Evolutionary conservation across 2,113 vertebrate species (phyloP).

Genomic region (Misgurnus mizolepis): DNA sequence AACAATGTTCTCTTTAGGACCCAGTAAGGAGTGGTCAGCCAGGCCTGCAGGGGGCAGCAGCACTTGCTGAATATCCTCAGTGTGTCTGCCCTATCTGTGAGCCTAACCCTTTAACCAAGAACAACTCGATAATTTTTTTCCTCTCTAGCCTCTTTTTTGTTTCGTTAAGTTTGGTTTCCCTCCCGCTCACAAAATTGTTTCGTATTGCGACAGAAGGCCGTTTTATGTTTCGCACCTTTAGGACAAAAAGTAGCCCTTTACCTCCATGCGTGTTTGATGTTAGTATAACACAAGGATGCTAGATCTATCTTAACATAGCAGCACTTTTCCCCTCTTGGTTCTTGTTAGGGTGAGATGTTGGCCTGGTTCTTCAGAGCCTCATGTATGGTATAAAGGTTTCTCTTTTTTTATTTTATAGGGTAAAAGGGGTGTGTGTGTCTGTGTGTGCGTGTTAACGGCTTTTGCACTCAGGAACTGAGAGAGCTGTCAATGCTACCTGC

Average conservation of each 20-base stretch:
- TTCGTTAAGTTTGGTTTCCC: slow-evolving; percentile 51
- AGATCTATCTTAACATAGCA: slow-evolving; percentile 3
- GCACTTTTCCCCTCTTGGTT: slow-evolving; percentile 44
- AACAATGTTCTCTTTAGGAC: slow-evolving; percentile 63
- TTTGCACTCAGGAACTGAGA: slow-evolving; percentile 47
- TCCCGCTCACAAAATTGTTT: slow-evolving; percentile 42
- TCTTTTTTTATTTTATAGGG: slow-evolving; percentile 33
- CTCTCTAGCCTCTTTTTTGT: slow-evolving; percentile 14
- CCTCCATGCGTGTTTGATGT: not conserved
- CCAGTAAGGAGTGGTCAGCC: slow-evolving; percentile 65
- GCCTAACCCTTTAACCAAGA: slow-evolving; percentile 48
- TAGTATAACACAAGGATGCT: slow-evolving; percentile 24
- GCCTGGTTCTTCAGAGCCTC: slow-evolving; percentile 24
- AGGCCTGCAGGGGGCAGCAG: slow-evolving; percentile 72
- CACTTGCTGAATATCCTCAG: slow-evolving; percentile 63
- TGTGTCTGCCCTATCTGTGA: slow-evolving; percentile 18
- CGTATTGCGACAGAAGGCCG: not conserved
- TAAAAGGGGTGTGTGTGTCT: slow-evolving; percentile 7
- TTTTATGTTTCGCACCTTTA: not conserved
- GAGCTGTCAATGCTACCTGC: slow-evolving; percentile 23
- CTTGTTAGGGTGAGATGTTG: slow-evolving; percentile 30
- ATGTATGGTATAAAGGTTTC: slow-evolving; percentile 23
- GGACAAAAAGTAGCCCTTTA: not conserved
- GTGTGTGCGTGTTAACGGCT: slow-evolving; percentile 28
- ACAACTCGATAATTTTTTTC: slow-evolving; percentile 8